Conservation (phyloP, 2,113 vertebrate genomes). For the Junco hyemalis region DNA sequence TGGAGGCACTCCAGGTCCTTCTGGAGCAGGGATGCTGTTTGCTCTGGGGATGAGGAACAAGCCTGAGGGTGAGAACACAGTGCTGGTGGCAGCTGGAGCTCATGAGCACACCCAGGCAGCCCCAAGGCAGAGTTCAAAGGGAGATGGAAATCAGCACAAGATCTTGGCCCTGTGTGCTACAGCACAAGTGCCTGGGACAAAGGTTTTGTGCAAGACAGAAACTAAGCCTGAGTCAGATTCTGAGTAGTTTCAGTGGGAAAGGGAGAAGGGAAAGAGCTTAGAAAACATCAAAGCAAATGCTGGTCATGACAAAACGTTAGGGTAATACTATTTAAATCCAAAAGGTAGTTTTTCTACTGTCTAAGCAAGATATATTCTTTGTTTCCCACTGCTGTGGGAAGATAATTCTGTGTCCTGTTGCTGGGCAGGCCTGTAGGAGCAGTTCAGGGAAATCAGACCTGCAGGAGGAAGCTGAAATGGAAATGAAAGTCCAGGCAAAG, state of each 20-base stretch:
- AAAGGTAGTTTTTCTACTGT: neutral
- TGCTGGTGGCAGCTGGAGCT: neutral
- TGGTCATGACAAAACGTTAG: neutral
- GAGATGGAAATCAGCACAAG: neutral
- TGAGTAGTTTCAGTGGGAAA: neutral
- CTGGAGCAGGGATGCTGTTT: neutral
- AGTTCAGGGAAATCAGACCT: neutral
- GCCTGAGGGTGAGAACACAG: neutral
- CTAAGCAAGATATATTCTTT: neutral
- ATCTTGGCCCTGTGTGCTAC: neutral
- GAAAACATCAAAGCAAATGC: neutral
- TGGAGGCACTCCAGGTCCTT: accelerated
- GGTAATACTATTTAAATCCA: neutral
- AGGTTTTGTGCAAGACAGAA: neutral
- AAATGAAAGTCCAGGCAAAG: neutral
- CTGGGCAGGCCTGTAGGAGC: neutral
- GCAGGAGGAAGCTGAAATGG: neutral
- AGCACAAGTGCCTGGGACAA: neutral
- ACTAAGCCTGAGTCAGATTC: neutral
- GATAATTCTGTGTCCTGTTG: neutral
- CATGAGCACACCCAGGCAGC: neutral
- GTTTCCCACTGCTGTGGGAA: neutral
- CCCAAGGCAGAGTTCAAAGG: neutral
- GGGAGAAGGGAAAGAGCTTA: neutral
- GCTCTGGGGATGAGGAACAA: neutral